Conservation (phyloP, 2,888 invertebrate genomes). For the Metallyticus violacea region DNA sequence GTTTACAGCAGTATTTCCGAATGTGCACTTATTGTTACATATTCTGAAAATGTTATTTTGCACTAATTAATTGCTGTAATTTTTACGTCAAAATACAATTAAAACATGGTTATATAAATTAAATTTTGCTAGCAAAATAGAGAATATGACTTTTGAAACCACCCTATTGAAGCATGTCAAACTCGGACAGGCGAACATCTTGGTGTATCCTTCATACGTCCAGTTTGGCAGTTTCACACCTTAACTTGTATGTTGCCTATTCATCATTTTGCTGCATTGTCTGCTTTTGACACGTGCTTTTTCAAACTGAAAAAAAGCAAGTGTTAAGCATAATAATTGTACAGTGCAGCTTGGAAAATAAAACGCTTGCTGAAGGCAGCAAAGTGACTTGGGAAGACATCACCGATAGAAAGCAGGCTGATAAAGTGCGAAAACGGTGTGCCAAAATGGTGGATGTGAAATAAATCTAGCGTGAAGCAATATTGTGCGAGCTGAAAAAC, state of each 20-base stretch:
- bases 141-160: no score
- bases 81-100: no score
- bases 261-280: not conserved
- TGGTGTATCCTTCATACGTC: no score
- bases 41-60: no score
- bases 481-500: not conserved
- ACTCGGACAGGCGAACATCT: no score
- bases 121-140: no score
- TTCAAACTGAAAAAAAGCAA: not conserved
- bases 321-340: not conserved
- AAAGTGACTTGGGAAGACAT: not conserved
- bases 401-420: not conserved
- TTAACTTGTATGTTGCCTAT: not conserved
- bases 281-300: not conserved
- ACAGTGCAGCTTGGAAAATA: not conserved
- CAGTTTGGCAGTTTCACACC: no score
- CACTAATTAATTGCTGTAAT: no score
- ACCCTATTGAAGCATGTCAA: no score
- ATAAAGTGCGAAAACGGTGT: not conserved
- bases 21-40: no score
- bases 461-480: not conserved
- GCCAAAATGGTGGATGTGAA: not conserved
- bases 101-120: no score
- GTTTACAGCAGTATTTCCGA: no score
- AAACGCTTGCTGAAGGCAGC: not conserved